Evolutionary conservation across 1,140 invertebrate species (phyloP), one percentile per base, ranked within the genome.

Genomic region (Liolophura sinensis): DNA sequence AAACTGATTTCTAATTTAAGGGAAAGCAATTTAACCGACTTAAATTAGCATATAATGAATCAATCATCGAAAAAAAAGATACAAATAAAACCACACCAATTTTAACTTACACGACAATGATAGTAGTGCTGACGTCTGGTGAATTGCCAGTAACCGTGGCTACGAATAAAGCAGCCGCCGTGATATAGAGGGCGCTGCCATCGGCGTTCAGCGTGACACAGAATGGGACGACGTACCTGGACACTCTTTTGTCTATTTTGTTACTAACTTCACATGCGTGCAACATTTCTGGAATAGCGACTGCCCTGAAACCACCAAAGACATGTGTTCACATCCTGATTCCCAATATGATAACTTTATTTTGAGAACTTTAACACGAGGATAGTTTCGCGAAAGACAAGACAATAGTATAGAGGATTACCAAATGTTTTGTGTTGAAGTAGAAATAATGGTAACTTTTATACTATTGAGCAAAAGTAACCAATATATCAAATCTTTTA

Each of bases 171-270:
- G 93, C 92, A 6, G 94, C 92, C 0, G 94, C 89, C 0, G 93
- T 89, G 18, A 97, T 90, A 82, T 95, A 98, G 11, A 97, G 84
- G 0, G 95, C 95, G 0, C 95, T 97, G 15, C 96, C 96, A 78
- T 97, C 94, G 91, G 95, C 95, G 83, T 97, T 97, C 72, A 96
- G 91, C 70, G 94, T 95, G 76, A 92, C 93, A 24, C 93, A 93
- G 69, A 96, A 93, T 0, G 94, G 94, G 7, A 97, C 85, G 18
- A 96, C 92, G 84, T 96, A 96, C 63, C 93, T 52, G 12, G 71
- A 59, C 4, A 82, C 73, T 22, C 77, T 56, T 31, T 65, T 70
- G 58, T 75, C 79, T 22, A 78, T 68, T 59, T 72, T 72, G 50
- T 76, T 73, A 14, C 71, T 73, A 0, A 65, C 69, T 51, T 75